Conservation (phyloP, 2,797 vertebrate genomes). For the Spinibarbus caldwelli region DNA sequence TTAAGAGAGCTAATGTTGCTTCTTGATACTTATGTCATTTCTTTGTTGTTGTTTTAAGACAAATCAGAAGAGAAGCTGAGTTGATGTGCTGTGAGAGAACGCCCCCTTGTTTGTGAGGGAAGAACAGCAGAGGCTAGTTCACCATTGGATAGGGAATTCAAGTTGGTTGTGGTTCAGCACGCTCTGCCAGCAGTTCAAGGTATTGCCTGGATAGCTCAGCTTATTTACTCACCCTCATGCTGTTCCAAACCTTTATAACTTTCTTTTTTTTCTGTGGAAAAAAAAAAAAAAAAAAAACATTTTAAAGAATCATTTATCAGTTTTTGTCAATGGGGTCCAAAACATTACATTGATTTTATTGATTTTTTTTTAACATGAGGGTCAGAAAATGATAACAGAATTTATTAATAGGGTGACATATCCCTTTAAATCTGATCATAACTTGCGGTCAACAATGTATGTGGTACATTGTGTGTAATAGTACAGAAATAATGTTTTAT, state of each 20-base stretch:
- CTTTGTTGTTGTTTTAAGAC: slow-evolving; percentile 59
- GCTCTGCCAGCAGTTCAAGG: slow-evolving; percentile 66
- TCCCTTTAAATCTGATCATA: neutral
- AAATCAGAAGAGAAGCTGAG: slow-evolving; percentile 55
- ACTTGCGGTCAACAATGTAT: neutral
- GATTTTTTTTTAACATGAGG: neutral
- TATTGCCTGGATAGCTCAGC: slow-evolving; percentile 29
- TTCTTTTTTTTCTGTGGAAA: neutral
- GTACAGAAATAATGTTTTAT: neutral
- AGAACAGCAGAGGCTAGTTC: slow-evolving; percentile 41
- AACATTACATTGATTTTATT: neutral
- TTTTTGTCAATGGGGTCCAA: neutral
- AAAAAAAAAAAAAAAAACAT: neutral
- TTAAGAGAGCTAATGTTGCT: slow-evolving; percentile 65
- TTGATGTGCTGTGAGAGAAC: slow-evolving; percentile 69
- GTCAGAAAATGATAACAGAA: neutral
- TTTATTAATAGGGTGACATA: no score
- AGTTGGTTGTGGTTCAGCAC: slow-evolving; percentile 56
- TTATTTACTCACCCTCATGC: neutral
- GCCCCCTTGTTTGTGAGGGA: slow-evolving; percentile 65
- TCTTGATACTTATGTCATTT: slow-evolving; percentile 67
- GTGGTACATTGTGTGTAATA: neutral
- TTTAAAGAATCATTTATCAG: neutral
- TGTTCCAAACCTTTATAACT: neutral
- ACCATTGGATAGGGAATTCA: slow-evolving; percentile 42